Percentiles rank a stretch among this genome's conserved stretches.
These are phyloP conservation scores for Scaptomyza polygonia DNA, from an alignment of 2,888 invertebrate genomes.

Conservation along the genomic window DNA sequence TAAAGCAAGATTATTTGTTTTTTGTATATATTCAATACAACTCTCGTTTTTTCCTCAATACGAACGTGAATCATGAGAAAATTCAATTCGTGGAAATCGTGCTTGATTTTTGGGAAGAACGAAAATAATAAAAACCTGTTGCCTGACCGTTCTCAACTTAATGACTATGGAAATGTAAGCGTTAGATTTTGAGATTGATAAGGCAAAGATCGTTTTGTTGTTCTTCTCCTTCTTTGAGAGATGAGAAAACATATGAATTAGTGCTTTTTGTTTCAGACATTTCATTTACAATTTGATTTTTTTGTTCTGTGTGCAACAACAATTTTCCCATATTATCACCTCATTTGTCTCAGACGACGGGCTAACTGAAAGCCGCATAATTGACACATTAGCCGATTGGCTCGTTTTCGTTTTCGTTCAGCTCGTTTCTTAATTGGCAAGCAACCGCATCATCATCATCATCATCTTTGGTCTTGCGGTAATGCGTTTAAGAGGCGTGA, in stretches of 20 bases:
- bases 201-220: constrained; percentile 52
- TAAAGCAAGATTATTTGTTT: too few relatives aligned
- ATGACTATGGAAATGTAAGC: constrained; percentile 65
- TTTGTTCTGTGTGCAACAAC: not conserved
- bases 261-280: constrained; percentile 22
- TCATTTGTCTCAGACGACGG: constrained; percentile 57
- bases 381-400: constrained; percentile 76
- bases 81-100: constrained; percentile 69
- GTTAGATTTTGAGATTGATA: constrained; percentile 52
- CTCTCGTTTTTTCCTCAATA: constrained; percentile 39
- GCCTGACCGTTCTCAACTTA: constrained; percentile 58
- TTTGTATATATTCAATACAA: constrained; percentile 5
- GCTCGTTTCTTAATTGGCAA: constrained; percentile 33
- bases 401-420: constrained; percentile 60
- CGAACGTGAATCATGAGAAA: constrained; percentile 72
- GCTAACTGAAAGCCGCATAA: constrained; percentile 68
- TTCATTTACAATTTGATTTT: constrained; percentile 9
- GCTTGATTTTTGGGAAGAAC: constrained; percentile 69
- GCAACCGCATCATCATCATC: constrained; percentile 37
- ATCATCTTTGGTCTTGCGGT: constrained; percentile 21
- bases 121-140: constrained; percentile 39
- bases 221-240: constrained; percentile 1
- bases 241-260: constrained; percentile 53
- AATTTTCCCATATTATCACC: constrained; percentile 65
- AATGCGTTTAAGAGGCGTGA: constrained; percentile 78